Percentiles rank a stretch among this genome's conserved stretches.
phyloP scores from a whole-genome alignment of 1,140 invertebrate genomes.

The Cylas formicarius region DNA sequence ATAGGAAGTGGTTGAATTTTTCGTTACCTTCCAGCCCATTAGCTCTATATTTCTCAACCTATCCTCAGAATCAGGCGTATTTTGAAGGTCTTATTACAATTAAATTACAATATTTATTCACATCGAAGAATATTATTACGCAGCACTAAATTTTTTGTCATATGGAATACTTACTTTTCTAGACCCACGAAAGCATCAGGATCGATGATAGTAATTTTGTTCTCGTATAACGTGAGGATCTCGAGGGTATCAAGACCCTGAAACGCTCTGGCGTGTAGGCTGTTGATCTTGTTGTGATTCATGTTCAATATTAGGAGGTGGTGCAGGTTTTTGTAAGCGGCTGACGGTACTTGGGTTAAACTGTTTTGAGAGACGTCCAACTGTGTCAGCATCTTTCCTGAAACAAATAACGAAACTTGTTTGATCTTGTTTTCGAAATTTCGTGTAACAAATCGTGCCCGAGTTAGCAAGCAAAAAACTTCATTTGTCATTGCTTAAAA shows the following conservation, averaged over 20 bases:
- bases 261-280: slow-evolving; percentile 70
- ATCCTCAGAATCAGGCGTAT: no score
- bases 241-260: slow-evolving; percentile 76
- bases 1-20: no score
- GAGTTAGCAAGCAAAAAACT: no score
- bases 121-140: no score
- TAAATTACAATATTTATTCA: no score
- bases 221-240: slow-evolving; percentile 82
- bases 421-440: no score
- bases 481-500: no score
- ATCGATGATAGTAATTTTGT: slow-evolving; percentile 71
- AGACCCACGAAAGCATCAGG: slow-evolving; percentile 74
- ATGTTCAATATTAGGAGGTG: slow-evolving; percentile 80
- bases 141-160: slow-evolving; percentile 1
- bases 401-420: slow-evolving; percentile 29
- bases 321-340: slow-evolving; percentile 69
- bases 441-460: no score
- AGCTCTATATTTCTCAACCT: no score
- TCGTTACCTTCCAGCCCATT: no score
- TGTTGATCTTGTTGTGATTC: slow-evolving; percentile 78
- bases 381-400: slow-evolving; percentile 75
- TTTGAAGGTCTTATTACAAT: no score
- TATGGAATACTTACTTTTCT: slow-evolving; percentile 66
- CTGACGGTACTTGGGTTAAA: slow-evolving; percentile 67
- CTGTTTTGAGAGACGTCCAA: slow-evolving; percentile 77